Evolutionary conservation across 2,888 invertebrate genomes (phyloP).

Genomic region (Ichneumon xanthorius): DNA sequence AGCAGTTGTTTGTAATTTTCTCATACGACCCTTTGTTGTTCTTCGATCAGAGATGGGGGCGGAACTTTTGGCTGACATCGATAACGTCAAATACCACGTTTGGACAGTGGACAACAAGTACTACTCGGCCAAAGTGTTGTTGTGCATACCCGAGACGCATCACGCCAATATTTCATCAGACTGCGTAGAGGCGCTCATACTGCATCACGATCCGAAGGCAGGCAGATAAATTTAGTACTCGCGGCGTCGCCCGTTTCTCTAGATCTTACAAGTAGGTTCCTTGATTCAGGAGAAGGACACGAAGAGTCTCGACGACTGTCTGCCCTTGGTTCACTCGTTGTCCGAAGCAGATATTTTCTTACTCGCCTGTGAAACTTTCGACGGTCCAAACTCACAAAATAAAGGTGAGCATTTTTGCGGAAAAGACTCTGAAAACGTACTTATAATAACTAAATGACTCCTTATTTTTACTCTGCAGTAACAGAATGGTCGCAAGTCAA

Average conservation of each 20-base stretch:
- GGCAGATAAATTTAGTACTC: conserved; percentile 78
- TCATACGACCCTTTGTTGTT: conserved; percentile 10
- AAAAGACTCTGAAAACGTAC: not conserved
- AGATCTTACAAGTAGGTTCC: conserved; percentile 55
- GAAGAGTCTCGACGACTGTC: conserved; percentile 76
- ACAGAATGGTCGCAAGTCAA: conserved; percentile 89
- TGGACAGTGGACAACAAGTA: conserved; percentile 91
- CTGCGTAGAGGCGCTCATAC: conserved; percentile 87
- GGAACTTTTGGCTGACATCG: conserved; percentile 76
- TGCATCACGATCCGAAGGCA: conserved; percentile 88
- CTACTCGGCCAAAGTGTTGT: conserved; percentile 88
- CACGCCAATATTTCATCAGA: conserved; percentile 85
- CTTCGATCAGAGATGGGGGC: conserved; percentile 77
- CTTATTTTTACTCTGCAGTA: conserved; percentile 81
- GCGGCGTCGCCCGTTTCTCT: conserved; percentile 44
- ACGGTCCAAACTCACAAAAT: conserved; percentile 81
- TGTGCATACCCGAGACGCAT: conserved; percentile 86
- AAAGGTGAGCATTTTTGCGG: conserved; percentile 85
- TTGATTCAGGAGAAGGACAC: conserved; percentile 77
- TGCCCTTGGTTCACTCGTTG: conserved; percentile 74
- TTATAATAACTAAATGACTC: not conserved
- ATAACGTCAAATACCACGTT: conserved; percentile 82
- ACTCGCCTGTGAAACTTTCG: conserved; percentile 77
- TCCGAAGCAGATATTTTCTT: conserved; percentile 78
- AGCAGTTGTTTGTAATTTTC: conserved; percentile 10